Evolutionary conservation across 2,797 vertebrate genomes (phyloP), one percentile per base, ranked within the genome.

Genomic region (Potorous gilbertii): DNA sequence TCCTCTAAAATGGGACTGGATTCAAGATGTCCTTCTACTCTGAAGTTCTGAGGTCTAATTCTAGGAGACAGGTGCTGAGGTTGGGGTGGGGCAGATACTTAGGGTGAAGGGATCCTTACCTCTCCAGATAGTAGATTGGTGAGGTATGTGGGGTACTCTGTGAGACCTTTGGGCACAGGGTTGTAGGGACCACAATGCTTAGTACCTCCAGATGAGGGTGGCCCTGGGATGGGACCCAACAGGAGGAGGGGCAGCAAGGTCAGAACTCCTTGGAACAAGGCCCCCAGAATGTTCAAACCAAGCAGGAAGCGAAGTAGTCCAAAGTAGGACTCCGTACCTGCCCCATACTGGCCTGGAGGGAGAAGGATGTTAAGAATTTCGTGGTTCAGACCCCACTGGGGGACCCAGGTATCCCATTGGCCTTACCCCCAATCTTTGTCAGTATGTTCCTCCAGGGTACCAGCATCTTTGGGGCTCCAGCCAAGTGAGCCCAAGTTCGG

Each of bases 301-400:
- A 99, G 99, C 97, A 99, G 98, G 97, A 99, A 99, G n/a, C 99
- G 98, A 95, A 99, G 98, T 95, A 99, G 99, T 55, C 98, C 94
- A 96, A 99, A 99, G 97, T 99, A 99, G 81, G 99, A 99, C 96
- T 98, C 98, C 50, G 99, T 99, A 24, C 99, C 99, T 0, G 99
- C 99, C 46, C 99, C 99, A 90, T 99, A 99, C 97, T 99, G 99
- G 28, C 99, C 99, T 99, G 98, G 55, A 96, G 90, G 27, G 91
- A 54, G 96, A 94, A 93, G 66, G 11, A 31, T 29, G 54, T 89
- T 9, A 11, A 55, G 57, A 34, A 34, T 16, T 11, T 59, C 29
- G 18, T 27, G 24, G 27, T 66, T 55, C 13, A 0, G 74, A 4
- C 92, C 54, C 29, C 54, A 52, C 54, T 12, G 55, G n/a, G 90